These are phyloP conservation scores for Phytoseiulus persimilis DNA, from an alignment of 2,888 invertebrate species.

Conservation along the genomic window DNA sequence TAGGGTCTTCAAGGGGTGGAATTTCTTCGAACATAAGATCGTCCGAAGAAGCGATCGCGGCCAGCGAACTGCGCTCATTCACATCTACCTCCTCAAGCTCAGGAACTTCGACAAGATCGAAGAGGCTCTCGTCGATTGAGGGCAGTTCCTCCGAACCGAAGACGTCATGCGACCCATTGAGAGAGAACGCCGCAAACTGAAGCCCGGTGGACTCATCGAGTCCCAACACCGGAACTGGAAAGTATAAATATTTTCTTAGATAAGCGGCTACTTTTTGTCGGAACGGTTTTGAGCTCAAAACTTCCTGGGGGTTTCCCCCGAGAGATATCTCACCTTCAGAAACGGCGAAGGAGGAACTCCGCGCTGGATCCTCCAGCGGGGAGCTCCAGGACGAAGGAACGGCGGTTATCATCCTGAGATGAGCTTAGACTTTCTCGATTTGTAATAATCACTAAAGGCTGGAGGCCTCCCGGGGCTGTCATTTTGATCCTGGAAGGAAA, in stretches of 20 bases:
- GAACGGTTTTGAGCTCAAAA: no score
- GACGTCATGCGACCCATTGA: background rate
- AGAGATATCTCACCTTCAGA: background rate
- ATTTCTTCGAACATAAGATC: constrained; percentile 17
- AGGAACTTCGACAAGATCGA: constrained; percentile 23
- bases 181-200: constrained; percentile 30
- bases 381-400: constrained; percentile 8
- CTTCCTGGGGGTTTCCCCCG: no score
- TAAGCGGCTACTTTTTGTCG: no score
- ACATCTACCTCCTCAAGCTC: constrained; percentile 24
- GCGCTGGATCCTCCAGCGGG: constrained; percentile 22
- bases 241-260: background rate
- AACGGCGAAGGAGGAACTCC: constrained; percentile 21
- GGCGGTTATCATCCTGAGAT: background rate
- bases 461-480: constrained; percentile 36
- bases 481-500: constrained; percentile 35
- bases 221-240: background rate
- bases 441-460: constrained; percentile 23
- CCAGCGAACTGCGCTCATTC: background rate
- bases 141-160: constrained; percentile 26
- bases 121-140: constrained; percentile 25
- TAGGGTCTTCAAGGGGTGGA: background rate
- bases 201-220: background rate
- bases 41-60: background rate
- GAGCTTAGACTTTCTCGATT: constrained; percentile 25